phyloP scores from a whole-genome alignment of 2,888 invertebrate genomes.

The Ornithoptera alexandrae region DNA sequence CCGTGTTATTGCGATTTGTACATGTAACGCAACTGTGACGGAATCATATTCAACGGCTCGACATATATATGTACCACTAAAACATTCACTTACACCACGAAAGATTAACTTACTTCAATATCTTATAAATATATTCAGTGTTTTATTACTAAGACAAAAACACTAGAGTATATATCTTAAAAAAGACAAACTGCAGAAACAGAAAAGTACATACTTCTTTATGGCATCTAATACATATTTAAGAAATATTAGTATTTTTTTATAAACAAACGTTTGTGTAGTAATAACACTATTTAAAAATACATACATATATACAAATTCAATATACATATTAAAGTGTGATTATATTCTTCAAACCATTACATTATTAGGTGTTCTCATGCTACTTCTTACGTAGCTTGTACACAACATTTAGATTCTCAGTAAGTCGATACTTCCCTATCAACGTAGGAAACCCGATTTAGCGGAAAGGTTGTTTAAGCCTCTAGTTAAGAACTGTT shows the following conservation, averaged over 20 bases:
- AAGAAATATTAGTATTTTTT: too few species aligned
- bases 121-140: too few species aligned
- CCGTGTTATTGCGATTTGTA: constrained; percentile 38
- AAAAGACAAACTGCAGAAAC: too few species aligned
- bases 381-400: neutral
- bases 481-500: constrained; percentile 71
- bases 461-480: constrained; percentile 71
- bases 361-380: neutral
- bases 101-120: neutral
- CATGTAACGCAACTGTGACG: constrained; percentile 2
- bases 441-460: constrained; percentile 66
- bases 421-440: constrained; percentile 39
- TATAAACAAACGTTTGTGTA: too few species aligned
- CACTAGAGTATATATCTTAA: too few species aligned
- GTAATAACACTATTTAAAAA: too few species aligned
- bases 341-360: neutral
- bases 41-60: neutral
- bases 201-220: too few species aligned
- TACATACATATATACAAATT: too few species aligned
- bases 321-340: too few species aligned
- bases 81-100: neutral
- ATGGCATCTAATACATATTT: too few species aligned
- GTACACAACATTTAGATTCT: constrained; percentile 6
- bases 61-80: neutral
- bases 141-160: too few species aligned